Evolutionary conservation across 2,888 invertebrate species (phyloP).

Genomic region (Ernsta delagoae): DNA sequence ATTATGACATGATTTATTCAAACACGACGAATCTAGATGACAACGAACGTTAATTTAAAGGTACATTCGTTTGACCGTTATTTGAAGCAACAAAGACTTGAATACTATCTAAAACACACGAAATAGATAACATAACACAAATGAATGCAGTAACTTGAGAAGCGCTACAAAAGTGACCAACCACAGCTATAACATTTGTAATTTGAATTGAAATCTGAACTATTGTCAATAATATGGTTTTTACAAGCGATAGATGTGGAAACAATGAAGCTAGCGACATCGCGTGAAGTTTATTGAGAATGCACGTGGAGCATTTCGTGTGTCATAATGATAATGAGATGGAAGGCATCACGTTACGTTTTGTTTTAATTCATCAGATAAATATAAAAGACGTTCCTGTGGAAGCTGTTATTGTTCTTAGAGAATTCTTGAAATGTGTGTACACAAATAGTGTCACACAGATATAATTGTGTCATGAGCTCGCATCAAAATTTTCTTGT

Average conservation of each 20-base stretch:
- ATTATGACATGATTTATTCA: slow-evolving; percentile 28
- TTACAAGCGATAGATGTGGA: slow-evolving; percentile 25
- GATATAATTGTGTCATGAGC: no score
- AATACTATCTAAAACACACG: slow-evolving; percentile 5
- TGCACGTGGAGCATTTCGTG: slow-evolving; percentile 35
- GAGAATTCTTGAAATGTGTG: no score
- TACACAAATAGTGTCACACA: no score
- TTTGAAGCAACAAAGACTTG: background rate
- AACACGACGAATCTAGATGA: slow-evolving; percentile 19
- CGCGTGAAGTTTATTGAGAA: slow-evolving; percentile 25
- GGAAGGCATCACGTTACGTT: slow-evolving; percentile 44
- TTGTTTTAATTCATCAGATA: no score
- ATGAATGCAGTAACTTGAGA: slow-evolving; percentile 30
- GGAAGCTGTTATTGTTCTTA: no score
- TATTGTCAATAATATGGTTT: slow-evolving; percentile 26
- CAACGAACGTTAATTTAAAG: slow-evolving; percentile 19
- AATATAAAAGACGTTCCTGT: no score
- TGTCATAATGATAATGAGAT: slow-evolving; percentile 36
- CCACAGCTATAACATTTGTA: slow-evolving; percentile 24
- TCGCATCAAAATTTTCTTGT: no score
- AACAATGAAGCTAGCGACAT: slow-evolving; percentile 27
- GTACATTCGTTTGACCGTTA: slow-evolving; percentile 12
- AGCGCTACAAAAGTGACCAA: slow-evolving; percentile 10
- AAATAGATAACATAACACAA: slow-evolving; percentile 24
- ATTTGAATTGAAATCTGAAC: slow-evolving; percentile 21